These are phyloP conservation scores for Gymnarchus niloticus DNA, from an alignment of 2,113 vertebrate species.

Conservation along the genomic window DNA sequence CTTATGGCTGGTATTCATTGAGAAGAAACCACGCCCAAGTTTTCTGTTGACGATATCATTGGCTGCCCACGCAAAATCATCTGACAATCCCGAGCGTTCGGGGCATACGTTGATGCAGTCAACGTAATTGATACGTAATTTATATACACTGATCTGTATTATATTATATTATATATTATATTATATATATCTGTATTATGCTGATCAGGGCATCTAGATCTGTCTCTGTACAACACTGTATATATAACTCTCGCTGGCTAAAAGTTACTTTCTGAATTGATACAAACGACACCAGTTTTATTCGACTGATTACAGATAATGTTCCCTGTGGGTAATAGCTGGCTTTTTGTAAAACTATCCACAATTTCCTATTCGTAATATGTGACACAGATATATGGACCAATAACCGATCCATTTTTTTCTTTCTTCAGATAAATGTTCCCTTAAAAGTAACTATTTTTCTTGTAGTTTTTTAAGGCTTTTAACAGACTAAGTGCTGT, in stretches of 20 bases:
- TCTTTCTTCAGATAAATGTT: background rate
- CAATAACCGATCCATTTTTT: too few relatives aligned
- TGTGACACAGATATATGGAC: background rate
- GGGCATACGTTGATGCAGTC: background rate
- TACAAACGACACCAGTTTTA: background rate
- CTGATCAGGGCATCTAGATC: background rate
- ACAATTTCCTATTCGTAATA: background rate
- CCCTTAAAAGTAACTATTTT: background rate
- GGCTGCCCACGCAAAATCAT: conserved; percentile 17
- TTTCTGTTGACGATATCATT: conserved; percentile 18
- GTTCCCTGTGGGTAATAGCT: background rate
- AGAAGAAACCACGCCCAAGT: conserved; percentile 23
- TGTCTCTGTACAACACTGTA: background rate
- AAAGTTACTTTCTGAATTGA: background rate
- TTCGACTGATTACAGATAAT: background rate
- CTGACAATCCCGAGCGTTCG: background rate
- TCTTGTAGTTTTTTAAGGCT: background rate
- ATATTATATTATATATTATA: too few relatives aligned
- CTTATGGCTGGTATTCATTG: background rate
- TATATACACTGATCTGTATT: too few relatives aligned
- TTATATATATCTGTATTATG: too few relatives aligned
- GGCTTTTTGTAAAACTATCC: background rate
- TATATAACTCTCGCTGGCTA: background rate
- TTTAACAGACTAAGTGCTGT: background rate
- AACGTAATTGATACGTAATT: background rate